phyloP scores from a whole-genome alignment of 53 echinoderm and acorn worm genomes.

The Astropecten irregularis region DNA sequence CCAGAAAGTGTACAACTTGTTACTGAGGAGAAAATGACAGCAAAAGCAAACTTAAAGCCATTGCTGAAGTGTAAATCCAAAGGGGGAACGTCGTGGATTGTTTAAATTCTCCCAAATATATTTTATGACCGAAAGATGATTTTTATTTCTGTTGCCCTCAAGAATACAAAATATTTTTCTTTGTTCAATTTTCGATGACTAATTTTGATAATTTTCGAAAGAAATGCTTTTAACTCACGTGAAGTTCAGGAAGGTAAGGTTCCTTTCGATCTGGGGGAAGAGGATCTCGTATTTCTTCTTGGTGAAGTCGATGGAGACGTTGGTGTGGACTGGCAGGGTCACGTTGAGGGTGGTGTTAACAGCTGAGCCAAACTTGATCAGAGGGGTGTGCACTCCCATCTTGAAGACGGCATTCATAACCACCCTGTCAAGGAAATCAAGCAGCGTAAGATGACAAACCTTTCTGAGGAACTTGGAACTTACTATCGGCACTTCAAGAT shows the following conservation, averaged over 20 bases:
- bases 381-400: slow-evolving; percentile 56
- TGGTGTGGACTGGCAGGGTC: slow-evolving; percentile 59
- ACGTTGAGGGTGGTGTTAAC: slow-evolving; percentile 51
- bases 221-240: no score
- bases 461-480: no score
- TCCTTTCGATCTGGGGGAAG: slow-evolving; percentile 35
- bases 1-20: slow-evolving; percentile 51
- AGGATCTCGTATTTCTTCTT: slow-evolving; percentile 54
- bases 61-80: no score
- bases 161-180: no score
- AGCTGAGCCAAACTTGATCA: slow-evolving; percentile 53
- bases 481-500: no score
- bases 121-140: no score
- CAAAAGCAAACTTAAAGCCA: no score
- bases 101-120: background rate
- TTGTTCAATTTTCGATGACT: no score
- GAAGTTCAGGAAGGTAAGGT: slow-evolving; percentile 50
- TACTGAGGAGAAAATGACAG: slow-evolving; percentile 1
- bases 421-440: slow-evolving; percentile 40
- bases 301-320: slow-evolving; percentile 47
- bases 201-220: no score
- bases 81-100: background rate
- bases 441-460: no score
- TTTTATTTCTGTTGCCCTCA: no score
- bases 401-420: slow-evolving; percentile 36